A percentile compares a stretch with the other conserved stretches of the same genome.
Evolutionary conservation across 1,140 invertebrate species (phyloP).

Genomic region (Dreissena polymorpha): DNA sequence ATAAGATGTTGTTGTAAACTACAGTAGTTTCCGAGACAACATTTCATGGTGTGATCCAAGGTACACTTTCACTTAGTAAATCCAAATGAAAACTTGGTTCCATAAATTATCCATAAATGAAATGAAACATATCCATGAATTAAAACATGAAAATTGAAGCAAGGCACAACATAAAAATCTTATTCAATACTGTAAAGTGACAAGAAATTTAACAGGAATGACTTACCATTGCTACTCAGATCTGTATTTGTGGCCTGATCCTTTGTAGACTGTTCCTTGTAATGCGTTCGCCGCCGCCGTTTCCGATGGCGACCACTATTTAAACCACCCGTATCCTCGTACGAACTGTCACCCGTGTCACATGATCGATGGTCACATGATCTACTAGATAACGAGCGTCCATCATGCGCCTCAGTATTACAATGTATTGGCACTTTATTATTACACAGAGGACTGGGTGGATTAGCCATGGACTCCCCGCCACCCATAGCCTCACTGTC

Average conservation of each 20-base stretch:
- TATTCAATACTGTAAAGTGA: too few relatives aligned
- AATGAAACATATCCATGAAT: too few relatives aligned
- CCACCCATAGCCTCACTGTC: constrained; percentile 56
- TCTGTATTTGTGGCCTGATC: constrained; percentile 78
- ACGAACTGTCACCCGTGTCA: constrained; percentile 64
- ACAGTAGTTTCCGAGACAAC: too few relatives aligned
- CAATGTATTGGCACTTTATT: constrained; percentile 61
- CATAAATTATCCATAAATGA: too few relatives aligned
- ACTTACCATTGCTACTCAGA: constrained; percentile 76
- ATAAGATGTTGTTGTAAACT: too few relatives aligned
- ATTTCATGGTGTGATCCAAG: too few relatives aligned
- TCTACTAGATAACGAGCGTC: constrained; percentile 60
- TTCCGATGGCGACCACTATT: constrained; percentile 68
- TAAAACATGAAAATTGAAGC: too few relatives aligned
- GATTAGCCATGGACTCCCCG: constrained; percentile 60
- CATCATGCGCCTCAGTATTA: constrained; percentile 61
- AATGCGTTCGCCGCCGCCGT: constrained; percentile 60
- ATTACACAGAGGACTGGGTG: constrained; percentile 55
- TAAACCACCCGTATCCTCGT: constrained; percentile 60
- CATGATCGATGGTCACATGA: constrained; percentile 64
- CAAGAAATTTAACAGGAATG: too few relatives aligned
- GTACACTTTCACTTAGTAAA: too few relatives aligned
- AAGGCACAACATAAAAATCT: too few relatives aligned
- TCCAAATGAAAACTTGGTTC: too few relatives aligned
- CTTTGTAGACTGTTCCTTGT: constrained; percentile 64